Base-by-base conservation (phyloP, 1,140 invertebrate genomes). In the Acromyrmex heyeri region DNA sequence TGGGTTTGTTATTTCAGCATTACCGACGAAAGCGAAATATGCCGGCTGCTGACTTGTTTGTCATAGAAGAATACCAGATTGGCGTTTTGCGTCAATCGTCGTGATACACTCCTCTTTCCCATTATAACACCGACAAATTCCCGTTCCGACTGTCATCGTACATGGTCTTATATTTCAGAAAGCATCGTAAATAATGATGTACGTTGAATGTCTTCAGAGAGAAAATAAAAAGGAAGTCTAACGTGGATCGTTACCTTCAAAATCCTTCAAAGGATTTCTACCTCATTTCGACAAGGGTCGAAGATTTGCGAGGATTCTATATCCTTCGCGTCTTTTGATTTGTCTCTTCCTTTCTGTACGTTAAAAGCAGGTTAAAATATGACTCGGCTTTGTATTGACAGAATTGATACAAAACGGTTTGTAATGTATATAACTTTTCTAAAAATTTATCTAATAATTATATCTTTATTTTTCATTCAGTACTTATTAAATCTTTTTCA, bases 1-100 rank as follows among this genome's bases (percentile, higher is more conserved):
- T 69, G 72, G 87, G 87, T 91, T 92, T 92, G 91, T 92, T 93
- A 91, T 91, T 92, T 91, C 70, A 91, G 88, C 79, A 92, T 93
- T 92, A 92, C 72, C 85, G 67, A 67, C 85, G 86, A 91, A 89
- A 91, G 89, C 75, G 78, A 81, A 91, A 91, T 91, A 91, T 90
- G 87, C 86, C 72, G 79, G 34, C 62, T 65, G 67, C 61, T 48
- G 62, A 61, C 86, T 83, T 91, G 88, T 90, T 90, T 90, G 76
- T 64, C 59, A 53, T 78, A 72, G 48, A 59, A 70, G 64, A 76
- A 83, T 70, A 73, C 83, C 70, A 88, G 79, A 90, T 91, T 91
- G 86, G 72, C 83, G 64, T 82, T 76, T 91, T 88, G 62, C 88
- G 86, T 88, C 90, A 88, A 91, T 90, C 73, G 88, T 82, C 59